A percentile compares a stretch with the other conserved stretches of the same genome.
These are phyloP conservation scores for Pachyramphus minor DNA, from an alignment of 2,113 vertebrate genomes.

Conservation along the genomic window DNA sequence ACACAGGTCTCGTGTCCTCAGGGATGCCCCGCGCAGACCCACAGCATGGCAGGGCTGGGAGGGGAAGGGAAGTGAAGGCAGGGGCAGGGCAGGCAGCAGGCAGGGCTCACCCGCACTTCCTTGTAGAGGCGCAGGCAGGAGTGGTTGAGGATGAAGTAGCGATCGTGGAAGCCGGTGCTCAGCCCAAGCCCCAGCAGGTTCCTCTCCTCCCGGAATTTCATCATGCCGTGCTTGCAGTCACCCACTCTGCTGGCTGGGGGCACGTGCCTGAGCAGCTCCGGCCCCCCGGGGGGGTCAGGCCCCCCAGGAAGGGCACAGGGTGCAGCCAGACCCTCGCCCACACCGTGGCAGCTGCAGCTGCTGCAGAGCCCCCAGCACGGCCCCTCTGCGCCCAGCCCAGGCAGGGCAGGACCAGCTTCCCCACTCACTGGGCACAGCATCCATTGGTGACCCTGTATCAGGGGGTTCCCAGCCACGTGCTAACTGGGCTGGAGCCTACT, in stretches of 20 bases:
- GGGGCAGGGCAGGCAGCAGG: neutral
- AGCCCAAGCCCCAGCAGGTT: conserved; percentile 85
- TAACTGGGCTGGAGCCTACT: neutral
- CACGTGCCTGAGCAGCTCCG: neutral
- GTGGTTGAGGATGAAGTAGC: conserved; percentile 90
- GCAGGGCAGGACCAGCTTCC: neutral
- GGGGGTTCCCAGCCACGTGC: neutral
- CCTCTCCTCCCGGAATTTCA: conserved; percentile 90
- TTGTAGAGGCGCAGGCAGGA: conserved; percentile 88
- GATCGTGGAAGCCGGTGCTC: conserved; percentile 84
- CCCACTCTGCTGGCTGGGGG: conserved; percentile 83
- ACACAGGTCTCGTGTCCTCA: rapidly evolving
- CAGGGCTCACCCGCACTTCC: conserved; percentile 84
- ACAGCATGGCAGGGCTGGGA: neutral
- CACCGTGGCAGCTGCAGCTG: neutral
- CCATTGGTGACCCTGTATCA: rapidly evolving
- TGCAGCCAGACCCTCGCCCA: neutral
- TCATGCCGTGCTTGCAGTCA: conserved; percentile 86
- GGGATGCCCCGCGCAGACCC: neutral
- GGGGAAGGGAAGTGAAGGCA: neutral
- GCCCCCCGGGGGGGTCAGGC: neutral
- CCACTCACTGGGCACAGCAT: neutral
- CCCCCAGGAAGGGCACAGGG: neutral
- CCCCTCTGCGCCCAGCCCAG: neutral
- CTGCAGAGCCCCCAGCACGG: neutral